A percentile compares a stretch with the other conserved stretches of the same genome.
Evolutionary conservation across 35 echinoderm and acorn worm species (phyloP).

Genomic region (Holothuria glaberrima): DNA sequence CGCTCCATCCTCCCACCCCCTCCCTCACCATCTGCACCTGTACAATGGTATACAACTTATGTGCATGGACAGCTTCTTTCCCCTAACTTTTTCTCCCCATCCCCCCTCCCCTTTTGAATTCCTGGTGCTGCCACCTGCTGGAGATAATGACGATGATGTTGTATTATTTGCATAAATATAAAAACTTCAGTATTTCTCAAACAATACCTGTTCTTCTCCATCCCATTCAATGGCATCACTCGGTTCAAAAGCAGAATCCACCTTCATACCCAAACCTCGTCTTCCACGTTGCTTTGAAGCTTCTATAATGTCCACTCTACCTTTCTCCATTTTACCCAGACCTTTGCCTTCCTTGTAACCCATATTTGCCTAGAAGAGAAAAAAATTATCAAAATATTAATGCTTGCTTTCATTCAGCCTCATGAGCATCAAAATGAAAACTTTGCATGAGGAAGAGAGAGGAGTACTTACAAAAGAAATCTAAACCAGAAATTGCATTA

Average conservation of each 20-base stretch:
- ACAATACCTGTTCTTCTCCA: slow-evolving; percentile 77
- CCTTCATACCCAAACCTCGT: slow-evolving; percentile 80
- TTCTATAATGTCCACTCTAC: slow-evolving; percentile 74
- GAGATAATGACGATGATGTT: no score
- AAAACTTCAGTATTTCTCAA: not conserved
- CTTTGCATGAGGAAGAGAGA: not conserved
- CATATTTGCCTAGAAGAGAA: slow-evolving; percentile 82
- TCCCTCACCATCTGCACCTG: no score
- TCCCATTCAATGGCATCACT: slow-evolving; percentile 74
- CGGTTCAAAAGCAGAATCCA: slow-evolving; percentile 80
- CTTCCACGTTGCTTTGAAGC: slow-evolving; percentile 91
- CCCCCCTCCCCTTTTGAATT: no score
- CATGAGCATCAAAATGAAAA: not conserved
- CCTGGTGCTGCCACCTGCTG: no score
- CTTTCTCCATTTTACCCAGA: slow-evolving; percentile 75
- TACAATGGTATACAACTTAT: no score
- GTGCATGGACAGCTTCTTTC: no score
- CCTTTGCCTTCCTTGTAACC: slow-evolving; percentile 91
- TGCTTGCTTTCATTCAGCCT: not conserved
- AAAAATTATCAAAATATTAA: slow-evolving; percentile 6
- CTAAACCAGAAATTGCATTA: no score
- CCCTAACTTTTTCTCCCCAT: no score
- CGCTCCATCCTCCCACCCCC: no score
- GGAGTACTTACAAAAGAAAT: no score
- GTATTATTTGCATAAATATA: not conserved